Conservation (phyloP, 2,113 vertebrate species). For the Nycticebus coucang region DNA sequence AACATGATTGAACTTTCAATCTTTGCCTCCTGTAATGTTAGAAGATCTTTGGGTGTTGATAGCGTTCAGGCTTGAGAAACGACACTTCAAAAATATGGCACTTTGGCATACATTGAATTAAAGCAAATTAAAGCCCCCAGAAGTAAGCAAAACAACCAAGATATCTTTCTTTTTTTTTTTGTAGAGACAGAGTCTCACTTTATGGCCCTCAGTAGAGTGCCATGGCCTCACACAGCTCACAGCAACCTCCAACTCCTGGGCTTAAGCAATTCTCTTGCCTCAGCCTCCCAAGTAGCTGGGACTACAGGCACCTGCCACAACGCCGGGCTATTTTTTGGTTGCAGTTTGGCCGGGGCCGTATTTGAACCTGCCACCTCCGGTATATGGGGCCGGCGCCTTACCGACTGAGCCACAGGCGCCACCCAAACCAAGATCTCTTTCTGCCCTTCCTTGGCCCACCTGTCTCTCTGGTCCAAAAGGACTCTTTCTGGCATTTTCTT, state of each 20-base stretch:
- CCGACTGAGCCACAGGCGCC: too few relatives aligned
- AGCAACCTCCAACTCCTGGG: too few relatives aligned
- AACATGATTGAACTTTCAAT: constrained; percentile 2
- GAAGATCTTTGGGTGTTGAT: background rate
- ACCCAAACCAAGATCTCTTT: background rate
- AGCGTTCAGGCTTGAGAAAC: background rate
- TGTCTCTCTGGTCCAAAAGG: background rate
- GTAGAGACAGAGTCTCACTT: too few relatives aligned
- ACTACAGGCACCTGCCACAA: too few relatives aligned
- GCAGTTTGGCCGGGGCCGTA: too few relatives aligned
- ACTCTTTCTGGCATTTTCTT: background rate
- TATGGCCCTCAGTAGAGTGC: too few relatives aligned
- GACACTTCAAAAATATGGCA: background rate
- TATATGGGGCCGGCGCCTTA: too few relatives aligned
- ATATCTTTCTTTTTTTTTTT: background rate
- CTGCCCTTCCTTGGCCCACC: background rate
- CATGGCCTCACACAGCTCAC: too few relatives aligned
- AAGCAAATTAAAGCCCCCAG: background rate
- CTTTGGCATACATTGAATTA: background rate
- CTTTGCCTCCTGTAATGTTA: background rate
- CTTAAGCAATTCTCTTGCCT: too few relatives aligned
- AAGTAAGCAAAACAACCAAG: background rate
- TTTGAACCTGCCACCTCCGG: too few relatives aligned
- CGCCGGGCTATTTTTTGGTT: too few relatives aligned
- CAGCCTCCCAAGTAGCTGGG: too few relatives aligned